Conservation (phyloP, 2,888 invertebrate genomes). For the Odiellus spinosus region DNA sequence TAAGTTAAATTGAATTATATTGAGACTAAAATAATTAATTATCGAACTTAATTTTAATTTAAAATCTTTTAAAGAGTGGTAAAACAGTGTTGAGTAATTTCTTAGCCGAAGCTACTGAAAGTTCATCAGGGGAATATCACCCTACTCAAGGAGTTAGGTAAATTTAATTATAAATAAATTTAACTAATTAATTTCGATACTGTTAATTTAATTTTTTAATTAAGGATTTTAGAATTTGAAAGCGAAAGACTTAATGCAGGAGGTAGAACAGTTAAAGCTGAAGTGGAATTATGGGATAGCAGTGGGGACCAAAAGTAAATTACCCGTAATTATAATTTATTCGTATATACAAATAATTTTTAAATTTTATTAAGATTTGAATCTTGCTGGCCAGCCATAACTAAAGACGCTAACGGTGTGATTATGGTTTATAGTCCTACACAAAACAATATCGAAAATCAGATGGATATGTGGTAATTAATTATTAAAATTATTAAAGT, state of each 20-base stretch:
- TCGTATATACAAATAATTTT: neutral
- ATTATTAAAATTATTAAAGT: neutral
- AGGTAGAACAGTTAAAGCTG: constrained; percentile 41
- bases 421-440: constrained; percentile 49
- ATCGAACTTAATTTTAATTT: too few species aligned
- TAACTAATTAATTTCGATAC: neutral
- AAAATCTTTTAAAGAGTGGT: constrained; percentile 42
- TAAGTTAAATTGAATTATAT: too few species aligned
- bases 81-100: constrained; percentile 54
- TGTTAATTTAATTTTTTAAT: constrained; percentile 13
- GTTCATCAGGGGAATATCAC: constrained; percentile 39
- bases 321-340: neutral
- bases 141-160: constrained; percentile 50
- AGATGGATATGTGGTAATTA: constrained; percentile 16
- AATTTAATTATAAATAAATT: neutral
- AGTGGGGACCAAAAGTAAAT: constrained; percentile 55
- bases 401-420: constrained; percentile 48
- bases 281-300: constrained; percentile 65
- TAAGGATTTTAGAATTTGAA: constrained; percentile 59
- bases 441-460: constrained; percentile 21
- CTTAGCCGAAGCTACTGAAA: constrained; percentile 51
- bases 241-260: constrained; percentile 42
- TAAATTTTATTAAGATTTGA: constrained; percentile 41
- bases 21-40: too few species aligned
- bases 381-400: constrained; percentile 58